These are phyloP conservation scores for Aviceda subcristata DNA, from an alignment of 2,113 vertebrate species.

Conservation along the genomic window DNA sequence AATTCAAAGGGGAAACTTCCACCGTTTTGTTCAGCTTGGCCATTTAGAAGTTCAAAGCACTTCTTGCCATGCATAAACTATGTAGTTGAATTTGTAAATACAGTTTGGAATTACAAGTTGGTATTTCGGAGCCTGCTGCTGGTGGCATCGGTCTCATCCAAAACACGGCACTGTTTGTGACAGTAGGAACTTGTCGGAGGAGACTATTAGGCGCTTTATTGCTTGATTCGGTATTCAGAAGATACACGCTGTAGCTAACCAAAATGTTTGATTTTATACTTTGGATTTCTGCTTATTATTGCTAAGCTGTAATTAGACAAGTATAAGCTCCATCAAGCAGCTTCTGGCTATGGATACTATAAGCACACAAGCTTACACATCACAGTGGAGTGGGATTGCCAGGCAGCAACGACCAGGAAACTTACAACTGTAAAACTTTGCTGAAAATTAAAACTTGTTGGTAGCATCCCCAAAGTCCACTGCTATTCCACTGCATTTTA, in stretches of 20 bases:
- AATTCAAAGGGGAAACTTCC: background rate
- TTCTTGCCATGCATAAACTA: background rate
- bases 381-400: background rate
- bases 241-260: background rate
- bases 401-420: background rate
- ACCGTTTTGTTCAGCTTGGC: conserved; percentile 29
- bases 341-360: background rate
- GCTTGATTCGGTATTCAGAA: background rate
- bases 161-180: background rate
- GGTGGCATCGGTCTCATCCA: background rate
- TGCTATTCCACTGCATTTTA: background rate
- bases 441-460: background rate
- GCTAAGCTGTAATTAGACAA: conserved; percentile 17
- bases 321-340: background rate
- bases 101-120: background rate
- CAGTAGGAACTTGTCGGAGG: background rate
- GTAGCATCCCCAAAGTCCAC: background rate
- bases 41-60: conserved; percentile 5
- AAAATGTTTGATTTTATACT: conserved; percentile 2
- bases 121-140: background rate
- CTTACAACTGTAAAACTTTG: background rate
- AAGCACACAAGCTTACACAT: background rate
- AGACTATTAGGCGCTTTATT: background rate
- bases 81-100: background rate
- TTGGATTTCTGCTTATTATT: background rate